A percentile compares a stretch with the other conserved stretches of the same genome.
Evolutionary conservation across 1,140 invertebrate genomes (phyloP).

Genomic region (Lepidurus arcticus): DNA sequence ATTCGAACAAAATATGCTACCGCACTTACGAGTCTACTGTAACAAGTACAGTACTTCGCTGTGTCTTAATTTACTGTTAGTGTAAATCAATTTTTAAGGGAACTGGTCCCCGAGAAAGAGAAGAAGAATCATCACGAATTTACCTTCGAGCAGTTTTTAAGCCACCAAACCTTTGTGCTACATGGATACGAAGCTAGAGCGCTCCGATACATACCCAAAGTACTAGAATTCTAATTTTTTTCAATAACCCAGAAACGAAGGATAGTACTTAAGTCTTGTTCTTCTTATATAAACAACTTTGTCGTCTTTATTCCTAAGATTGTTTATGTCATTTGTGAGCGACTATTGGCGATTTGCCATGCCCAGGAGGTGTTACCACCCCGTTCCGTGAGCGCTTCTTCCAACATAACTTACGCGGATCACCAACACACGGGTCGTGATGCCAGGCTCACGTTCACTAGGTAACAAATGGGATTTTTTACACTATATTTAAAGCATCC

Average conservation of each 20-base stretch:
- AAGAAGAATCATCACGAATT: conserved; percentile 51
- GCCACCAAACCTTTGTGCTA: conserved; percentile 63
- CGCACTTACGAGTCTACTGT: conserved; percentile 69
- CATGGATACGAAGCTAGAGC: conserved; percentile 74
- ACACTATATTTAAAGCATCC: too few species aligned
- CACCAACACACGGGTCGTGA: conserved; percentile 38
- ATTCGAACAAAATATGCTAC: conserved; percentile 73
- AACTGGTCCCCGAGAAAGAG: conserved; percentile 50
- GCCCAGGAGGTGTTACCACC: conserved; percentile 34
- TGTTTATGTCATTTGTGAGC: conserved; percentile 67
- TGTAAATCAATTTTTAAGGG: conserved; percentile 39
- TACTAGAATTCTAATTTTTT: conserved; percentile 42
- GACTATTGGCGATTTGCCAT: conserved; percentile 60
- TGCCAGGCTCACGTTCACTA: conserved; percentile 37
- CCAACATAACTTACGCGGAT: conserved; percentile 37
- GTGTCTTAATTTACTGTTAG: conserved; percentile 2
- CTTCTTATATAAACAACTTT: background rate
- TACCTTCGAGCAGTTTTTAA: conserved; percentile 62
- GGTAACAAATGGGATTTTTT: conserved; percentile 28
- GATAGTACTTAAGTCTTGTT: conserved; percentile 14
- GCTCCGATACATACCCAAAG: conserved; percentile 73
- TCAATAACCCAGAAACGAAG: background rate
- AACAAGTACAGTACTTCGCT: conserved; percentile 53
- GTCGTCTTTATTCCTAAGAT: conserved; percentile 51
- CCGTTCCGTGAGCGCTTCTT: conserved; percentile 36